Evolutionary conservation across 2,888 invertebrate species (phyloP).

Genomic region (Drosophila antonietae): DNA sequence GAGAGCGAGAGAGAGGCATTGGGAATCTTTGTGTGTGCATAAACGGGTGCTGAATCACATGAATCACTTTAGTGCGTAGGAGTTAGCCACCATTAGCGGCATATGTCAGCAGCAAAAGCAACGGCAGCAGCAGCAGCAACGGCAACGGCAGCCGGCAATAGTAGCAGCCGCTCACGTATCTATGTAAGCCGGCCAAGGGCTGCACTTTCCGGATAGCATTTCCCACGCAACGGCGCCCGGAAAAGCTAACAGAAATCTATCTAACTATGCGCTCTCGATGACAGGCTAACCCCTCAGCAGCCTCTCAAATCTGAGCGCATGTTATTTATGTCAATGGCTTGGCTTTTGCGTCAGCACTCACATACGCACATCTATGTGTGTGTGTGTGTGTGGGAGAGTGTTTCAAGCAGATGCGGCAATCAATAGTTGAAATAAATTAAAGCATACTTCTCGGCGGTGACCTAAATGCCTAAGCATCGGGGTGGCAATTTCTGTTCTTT

Average conservation of each 20-base stretch:
- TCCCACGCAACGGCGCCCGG: slow-evolving; percentile 53
- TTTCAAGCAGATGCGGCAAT: slow-evolving; percentile 45
- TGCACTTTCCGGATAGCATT: slow-evolving; percentile 62
- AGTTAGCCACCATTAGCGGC: slow-evolving; percentile 68
- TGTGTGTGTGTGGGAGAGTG: slow-evolving; percentile 22
- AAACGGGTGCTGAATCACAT: slow-evolving; percentile 64
- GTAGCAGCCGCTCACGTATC: slow-evolving; percentile 65
- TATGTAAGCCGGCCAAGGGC: slow-evolving; percentile 50
- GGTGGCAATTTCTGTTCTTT: slow-evolving; percentile 54
- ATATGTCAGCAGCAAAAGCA: slow-evolving; percentile 62
- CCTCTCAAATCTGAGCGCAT: slow-evolving; percentile 5
- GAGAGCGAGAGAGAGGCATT: slow-evolving; percentile 10
- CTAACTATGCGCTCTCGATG: slow-evolving; percentile 42
- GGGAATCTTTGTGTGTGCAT: slow-evolving; percentile 57
- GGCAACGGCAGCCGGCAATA: slow-evolving; percentile 27
- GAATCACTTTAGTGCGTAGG: slow-evolving; percentile 72
- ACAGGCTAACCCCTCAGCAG: slow-evolving; percentile 19
- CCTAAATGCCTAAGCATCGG: slow-evolving; percentile 59
- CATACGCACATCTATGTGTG: slow-evolving; percentile 4
- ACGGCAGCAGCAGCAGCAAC: slow-evolving; percentile 40
- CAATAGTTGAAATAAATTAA: slow-evolving; percentile 61
- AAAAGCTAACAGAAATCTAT: slow-evolving; percentile 34
- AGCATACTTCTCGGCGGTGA: slow-evolving; percentile 75
- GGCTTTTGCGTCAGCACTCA: slow-evolving; percentile 44
- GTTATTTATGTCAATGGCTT: slow-evolving; percentile 73